Percentiles rank a stretch among this genome's conserved stretches.
Evolutionary conservation across 2,888 invertebrate species (phyloP).

Genomic region (Coenonympha glycerion): DNA sequence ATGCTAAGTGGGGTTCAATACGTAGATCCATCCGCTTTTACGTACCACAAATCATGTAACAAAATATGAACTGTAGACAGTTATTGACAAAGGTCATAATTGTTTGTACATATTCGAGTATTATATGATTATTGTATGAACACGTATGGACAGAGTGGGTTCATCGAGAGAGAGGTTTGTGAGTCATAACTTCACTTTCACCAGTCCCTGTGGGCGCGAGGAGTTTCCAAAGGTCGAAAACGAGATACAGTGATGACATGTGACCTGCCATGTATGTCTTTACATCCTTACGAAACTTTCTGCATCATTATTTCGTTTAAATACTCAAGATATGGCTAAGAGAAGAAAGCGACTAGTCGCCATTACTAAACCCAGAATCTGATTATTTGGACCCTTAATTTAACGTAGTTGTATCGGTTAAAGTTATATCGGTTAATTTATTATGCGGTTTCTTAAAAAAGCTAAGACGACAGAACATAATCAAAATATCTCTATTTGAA

Average conservation of each 20-base stretch:
- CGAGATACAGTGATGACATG: not conserved
- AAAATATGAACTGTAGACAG: constrained; percentile 9
- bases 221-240: constrained; percentile 28
- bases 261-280: constrained; percentile 1
- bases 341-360: too few species aligned
- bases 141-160: constrained; percentile 25
- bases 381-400: too few species aligned
- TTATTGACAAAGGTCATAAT: constrained; percentile 18
- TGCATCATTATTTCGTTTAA: not conserved
- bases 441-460: too few species aligned
- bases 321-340: not conserved
- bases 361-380: too few species aligned
- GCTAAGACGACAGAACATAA: too few species aligned
- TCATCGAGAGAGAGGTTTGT: constrained; percentile 51
- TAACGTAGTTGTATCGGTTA: too few species aligned
- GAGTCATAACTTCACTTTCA: constrained; percentile 67
- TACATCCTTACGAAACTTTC: not conserved
- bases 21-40: not conserved
- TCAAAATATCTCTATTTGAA: too few species aligned
- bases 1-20: constrained; percentile 39
- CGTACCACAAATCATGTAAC: not conserved
- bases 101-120: not conserved
- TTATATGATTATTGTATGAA: not conserved
- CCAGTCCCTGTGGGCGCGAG: constrained; percentile 42
- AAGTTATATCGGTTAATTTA: too few species aligned